Percentiles rank a stretch among this genome's conserved stretches.
Conservation (phyloP, 1,140 invertebrate species). For the Myzus persicae region DNA sequence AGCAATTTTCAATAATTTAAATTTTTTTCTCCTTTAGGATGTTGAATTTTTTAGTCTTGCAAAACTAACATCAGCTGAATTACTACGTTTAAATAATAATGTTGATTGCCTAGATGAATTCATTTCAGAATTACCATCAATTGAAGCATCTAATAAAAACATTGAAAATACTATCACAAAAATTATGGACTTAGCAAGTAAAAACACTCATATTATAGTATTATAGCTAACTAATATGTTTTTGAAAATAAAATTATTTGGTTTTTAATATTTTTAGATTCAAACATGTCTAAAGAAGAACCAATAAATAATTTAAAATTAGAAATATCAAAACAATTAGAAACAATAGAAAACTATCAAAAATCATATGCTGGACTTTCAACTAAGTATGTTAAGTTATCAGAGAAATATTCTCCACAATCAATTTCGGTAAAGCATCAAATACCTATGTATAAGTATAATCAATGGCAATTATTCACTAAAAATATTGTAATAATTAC, state of each 20-base stretch:
- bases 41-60: constrained; percentile 65
- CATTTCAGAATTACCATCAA: constrained; percentile 69
- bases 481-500: background rate
- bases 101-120: constrained; percentile 76
- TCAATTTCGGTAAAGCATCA: constrained; percentile 38
- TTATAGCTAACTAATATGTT: too few species aligned
- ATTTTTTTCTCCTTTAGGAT: background rate
- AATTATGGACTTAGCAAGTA: constrained; percentile 77
- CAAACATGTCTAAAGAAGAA: constrained; percentile 57
- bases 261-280: constrained; percentile 34
- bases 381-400: constrained; percentile 30
- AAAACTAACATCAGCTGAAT: constrained; percentile 73
- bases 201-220: constrained; percentile 52
- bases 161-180: constrained; percentile 76
- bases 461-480: background rate
- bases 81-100: constrained; percentile 73
- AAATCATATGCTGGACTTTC: constrained; percentile 24
- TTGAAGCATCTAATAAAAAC: constrained; percentile 73
- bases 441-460: background rate
- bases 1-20: background rate
- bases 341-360: constrained; percentile 40
- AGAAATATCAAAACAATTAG: constrained; percentile 49
- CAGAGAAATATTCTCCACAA: constrained; percentile 49
- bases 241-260: background rate
- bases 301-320: constrained; percentile 25